These are phyloP conservation scores for Microplitis deprimator DNA, from an alignment of 2,888 invertebrate species.

Conservation along the genomic window DNA sequence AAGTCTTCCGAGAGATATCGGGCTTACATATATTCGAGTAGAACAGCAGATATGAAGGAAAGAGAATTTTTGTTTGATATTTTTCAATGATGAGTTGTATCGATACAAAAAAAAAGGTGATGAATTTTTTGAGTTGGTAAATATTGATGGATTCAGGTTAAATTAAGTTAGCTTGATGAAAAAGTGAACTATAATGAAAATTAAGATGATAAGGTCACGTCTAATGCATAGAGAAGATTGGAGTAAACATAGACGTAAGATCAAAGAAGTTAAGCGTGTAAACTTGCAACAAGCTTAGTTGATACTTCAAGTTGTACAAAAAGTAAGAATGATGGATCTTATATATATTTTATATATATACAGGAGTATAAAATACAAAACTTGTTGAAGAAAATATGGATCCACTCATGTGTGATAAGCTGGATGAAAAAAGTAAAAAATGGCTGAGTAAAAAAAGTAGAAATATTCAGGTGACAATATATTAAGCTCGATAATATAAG, in stretches of 20 bases:
- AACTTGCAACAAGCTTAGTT: constrained; percentile 4
- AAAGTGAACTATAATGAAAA: not conserved
- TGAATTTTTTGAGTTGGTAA: not conserved
- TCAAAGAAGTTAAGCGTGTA: constrained; percentile 4
- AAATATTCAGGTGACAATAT: not conserved
- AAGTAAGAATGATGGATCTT: not conserved
- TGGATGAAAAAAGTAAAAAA: not conserved
- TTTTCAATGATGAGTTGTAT: too few relatives aligned
- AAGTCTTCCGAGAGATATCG: too few relatives aligned
- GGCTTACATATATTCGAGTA: too few relatives aligned
- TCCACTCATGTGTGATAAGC: constrained; percentile 1
- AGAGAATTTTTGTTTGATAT: too few relatives aligned
- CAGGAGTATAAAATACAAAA: constrained; percentile 2
- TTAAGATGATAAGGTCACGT: not conserved
- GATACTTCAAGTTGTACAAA: not conserved
- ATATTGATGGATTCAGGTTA: not conserved
- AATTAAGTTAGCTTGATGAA: not conserved
- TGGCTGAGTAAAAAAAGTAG: not conserved
- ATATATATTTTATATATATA: not conserved
- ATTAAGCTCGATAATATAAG: not conserved
- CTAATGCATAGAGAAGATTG: not conserved
- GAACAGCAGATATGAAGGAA: too few relatives aligned
- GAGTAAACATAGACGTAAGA: constrained; percentile 2
- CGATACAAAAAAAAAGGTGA: too few relatives aligned
- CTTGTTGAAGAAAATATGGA: constrained; percentile 7